phyloP scores from a whole-genome alignment of 2,888 invertebrate genomes.

The Eupithecia vulgata region DNA sequence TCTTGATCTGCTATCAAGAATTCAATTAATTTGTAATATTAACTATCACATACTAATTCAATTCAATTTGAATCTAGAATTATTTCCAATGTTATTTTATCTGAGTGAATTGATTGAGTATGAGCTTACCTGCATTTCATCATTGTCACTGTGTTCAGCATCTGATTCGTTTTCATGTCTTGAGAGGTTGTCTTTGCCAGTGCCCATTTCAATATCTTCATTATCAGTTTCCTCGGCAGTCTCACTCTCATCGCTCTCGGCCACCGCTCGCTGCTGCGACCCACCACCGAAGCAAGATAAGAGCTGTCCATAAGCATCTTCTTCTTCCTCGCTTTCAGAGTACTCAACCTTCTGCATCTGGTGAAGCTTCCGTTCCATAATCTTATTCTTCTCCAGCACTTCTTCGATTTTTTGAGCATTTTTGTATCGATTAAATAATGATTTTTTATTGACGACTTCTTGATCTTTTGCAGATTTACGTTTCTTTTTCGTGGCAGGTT shows the following conservation, averaged over 20 bases:
- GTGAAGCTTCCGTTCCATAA: slow-evolving; percentile 66
- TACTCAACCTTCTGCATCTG: slow-evolving; percentile 68
- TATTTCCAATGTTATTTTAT: background rate
- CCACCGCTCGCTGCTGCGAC: slow-evolving; percentile 47
- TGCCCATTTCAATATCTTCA: slow-evolving; percentile 26
- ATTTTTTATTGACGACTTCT: slow-evolving; percentile 69
- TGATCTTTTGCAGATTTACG: slow-evolving; percentile 58
- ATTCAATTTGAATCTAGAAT: background rate
- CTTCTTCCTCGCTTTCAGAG: slow-evolving; percentile 80
- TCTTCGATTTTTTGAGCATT: slow-evolving; percentile 78
- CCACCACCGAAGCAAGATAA: slow-evolving; percentile 77
- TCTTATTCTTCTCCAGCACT: slow-evolving; percentile 71
- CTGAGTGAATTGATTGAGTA: background rate
- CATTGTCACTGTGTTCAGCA: slow-evolving; percentile 40
- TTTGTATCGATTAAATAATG: slow-evolving; percentile 79
- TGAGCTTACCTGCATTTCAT: slow-evolving; percentile 44
- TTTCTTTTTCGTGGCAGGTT: slow-evolving; percentile 59
- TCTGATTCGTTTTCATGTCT: slow-evolving; percentile 16
- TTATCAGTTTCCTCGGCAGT: background rate
- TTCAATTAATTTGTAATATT: too few species aligned
- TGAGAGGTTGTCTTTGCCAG: slow-evolving; percentile 3
- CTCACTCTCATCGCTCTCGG: slow-evolving; percentile 57
- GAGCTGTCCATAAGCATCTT: slow-evolving; percentile 79
- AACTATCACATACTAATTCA: too few species aligned
- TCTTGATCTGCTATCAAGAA: too few species aligned